Evolutionary conservation across 2,113 vertebrate species (phyloP).

Genomic region (Smithornis capensis): DNA sequence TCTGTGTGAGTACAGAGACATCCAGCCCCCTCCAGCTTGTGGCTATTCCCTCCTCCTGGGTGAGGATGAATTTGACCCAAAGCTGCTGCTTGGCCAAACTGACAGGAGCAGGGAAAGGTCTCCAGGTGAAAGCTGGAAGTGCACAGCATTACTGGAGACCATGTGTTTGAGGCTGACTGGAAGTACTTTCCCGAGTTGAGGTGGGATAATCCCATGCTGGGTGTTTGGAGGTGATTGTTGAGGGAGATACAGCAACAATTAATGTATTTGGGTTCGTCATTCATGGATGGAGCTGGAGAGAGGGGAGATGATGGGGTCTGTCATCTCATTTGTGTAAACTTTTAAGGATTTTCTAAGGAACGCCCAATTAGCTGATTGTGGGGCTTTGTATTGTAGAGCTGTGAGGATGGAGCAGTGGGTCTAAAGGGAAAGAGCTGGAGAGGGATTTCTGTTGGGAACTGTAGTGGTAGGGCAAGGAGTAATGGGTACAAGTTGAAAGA

Average conservation of each 20-base stretch:
- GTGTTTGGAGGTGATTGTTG: accelerated
- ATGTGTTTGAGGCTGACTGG: not conserved
- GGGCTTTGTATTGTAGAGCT: not conserved
- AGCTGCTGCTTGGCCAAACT: not conserved
- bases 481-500: no score
- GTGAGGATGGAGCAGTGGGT: not conserved
- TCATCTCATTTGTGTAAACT: not conserved
- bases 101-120: not conserved
- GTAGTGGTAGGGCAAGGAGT: no score
- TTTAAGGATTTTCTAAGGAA: not conserved
- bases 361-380: not conserved
- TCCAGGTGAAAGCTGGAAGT: not conserved
- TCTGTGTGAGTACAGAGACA: not conserved
- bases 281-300: not conserved
- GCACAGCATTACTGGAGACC: not conserved
- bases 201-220: not conserved
- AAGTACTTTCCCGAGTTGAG: not conserved
- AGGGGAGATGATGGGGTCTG: not conserved
- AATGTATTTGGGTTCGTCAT: not conserved
- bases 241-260: not conserved
- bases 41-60: not conserved
- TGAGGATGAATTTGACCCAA: not conserved
- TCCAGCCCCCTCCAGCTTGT: not conserved
- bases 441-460: no score
- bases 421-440: not conserved